Percentiles rank a stretch among this genome's conserved stretches.
Conservation (phyloP, 2,888 invertebrate genomes). For the Zelleria hepariella region DNA sequence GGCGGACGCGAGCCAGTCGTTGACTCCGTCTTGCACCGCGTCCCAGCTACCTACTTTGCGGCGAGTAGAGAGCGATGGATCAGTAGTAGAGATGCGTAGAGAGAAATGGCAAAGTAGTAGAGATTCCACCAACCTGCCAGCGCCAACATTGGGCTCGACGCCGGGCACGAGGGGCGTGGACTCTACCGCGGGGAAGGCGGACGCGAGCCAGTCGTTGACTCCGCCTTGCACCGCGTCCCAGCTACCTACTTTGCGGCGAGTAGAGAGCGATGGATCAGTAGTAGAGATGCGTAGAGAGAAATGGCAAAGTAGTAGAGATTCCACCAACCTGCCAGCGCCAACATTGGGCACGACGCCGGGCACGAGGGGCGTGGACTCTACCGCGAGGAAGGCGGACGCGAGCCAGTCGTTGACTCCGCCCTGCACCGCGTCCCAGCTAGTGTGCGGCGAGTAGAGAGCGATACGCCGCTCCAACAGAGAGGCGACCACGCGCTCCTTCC, state of each 20-base stretch:
- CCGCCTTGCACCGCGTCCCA: conserved; percentile 89
- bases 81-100: no score
- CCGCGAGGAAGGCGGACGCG: conserved; percentile 74
- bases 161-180: conserved; percentile 48
- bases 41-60: conserved; percentile 97
- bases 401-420: conserved; percentile 96
- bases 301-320: neutral
- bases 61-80: conserved; percentile 92
- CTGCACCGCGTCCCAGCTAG: conserved; percentile 85
- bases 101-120: no score
- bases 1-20: conserved; percentile 90
- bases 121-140: no score
- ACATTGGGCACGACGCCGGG: conserved; percentile 44
- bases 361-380: conserved; percentile 44
- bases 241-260: conserved; percentile 93
- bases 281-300: no score
- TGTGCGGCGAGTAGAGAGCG: conserved; percentile 94
- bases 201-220: conserved; percentile 94
- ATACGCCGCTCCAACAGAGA: conserved; percentile 87
- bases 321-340: conserved; percentile 68
- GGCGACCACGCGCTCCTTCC: conserved; percentile 86
- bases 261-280: conserved; percentile 92
- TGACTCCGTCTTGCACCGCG: conserved; percentile 85
- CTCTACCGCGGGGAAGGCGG: conserved; percentile 67
- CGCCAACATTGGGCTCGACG: conserved; percentile 53